phyloP scores from a whole-genome alignment of 37 sponge, comb jelly and placozoan species.

The Ephydatia muelleri region DNA sequence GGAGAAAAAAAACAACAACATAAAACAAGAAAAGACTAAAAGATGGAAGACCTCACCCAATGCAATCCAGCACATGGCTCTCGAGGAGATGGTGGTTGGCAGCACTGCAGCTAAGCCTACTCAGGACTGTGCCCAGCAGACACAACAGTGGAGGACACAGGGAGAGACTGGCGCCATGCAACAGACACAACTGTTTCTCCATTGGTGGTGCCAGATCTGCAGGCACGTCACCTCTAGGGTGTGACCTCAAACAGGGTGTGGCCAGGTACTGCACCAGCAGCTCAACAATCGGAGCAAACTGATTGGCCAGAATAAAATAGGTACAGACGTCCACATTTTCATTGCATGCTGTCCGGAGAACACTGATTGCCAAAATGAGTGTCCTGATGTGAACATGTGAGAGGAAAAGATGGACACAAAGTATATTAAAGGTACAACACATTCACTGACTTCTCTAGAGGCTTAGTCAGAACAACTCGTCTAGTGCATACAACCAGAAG shows the following conservation, averaged over 20 bases:
- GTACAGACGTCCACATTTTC: conserved; percentile 22
- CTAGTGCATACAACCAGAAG: conserved; percentile 25
- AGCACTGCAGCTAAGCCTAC: conserved; percentile 14
- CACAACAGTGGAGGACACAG: conserved; percentile 47
- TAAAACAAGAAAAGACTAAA: too few relatives aligned
- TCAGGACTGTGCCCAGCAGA: conserved; percentile 40
- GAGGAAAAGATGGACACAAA: not conserved
- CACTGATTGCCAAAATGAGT: conserved; percentile 13
- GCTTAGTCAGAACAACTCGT: not conserved
- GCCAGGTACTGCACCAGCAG: conserved; percentile 12
- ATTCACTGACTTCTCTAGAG: not conserved
- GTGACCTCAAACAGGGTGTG: not conserved
- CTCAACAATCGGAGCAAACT: conserved; percentile 42
- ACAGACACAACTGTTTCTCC: not conserved
- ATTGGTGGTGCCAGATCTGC: not conserved
- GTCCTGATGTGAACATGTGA: conserved; percentile 18
- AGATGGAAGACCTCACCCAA: conserved; percentile 38
- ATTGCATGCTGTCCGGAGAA: conserved; percentile 23
- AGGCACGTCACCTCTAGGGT: not conserved
- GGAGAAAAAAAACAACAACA: not conserved
- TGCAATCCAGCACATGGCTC: conserved; percentile 21
- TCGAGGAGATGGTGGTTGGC: not conserved
- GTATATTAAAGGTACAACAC: not conserved
- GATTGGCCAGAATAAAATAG: conserved; percentile 41
- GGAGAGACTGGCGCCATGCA: not conserved